Conservation (phyloP, 2,888 invertebrate species). For the Pecten maximus region DNA sequence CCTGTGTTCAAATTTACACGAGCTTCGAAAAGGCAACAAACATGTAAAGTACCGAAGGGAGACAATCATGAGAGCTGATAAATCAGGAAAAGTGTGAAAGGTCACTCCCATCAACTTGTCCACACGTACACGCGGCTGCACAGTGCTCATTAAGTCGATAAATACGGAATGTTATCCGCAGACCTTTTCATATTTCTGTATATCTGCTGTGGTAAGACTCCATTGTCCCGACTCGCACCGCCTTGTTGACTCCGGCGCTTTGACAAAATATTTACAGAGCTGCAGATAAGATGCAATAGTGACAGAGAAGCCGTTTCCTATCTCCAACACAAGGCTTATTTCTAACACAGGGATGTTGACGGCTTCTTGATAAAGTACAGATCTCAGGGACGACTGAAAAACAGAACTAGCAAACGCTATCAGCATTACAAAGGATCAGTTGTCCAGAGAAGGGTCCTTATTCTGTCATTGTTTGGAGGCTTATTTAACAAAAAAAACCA, state of each 20-base stretch:
- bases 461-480: too few species aligned
- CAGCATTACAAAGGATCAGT: background rate
- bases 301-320: background rate
- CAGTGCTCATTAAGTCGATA: background rate
- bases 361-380: background rate
- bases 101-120: background rate
- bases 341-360: constrained; percentile 13
- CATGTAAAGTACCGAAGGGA: background rate
- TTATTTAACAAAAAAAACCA: too few species aligned
- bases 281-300: background rate
- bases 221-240: background rate
- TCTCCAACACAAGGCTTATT: constrained; percentile 9
- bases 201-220: background rate
- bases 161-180: background rate
- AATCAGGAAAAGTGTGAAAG: background rate
- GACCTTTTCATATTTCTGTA: background rate
- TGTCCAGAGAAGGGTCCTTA: too few species aligned
- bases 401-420: background rate
- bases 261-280: constrained; percentile 23
- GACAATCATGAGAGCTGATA: background rate
- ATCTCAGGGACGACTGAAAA: background rate
- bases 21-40: too few species aligned
- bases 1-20: too few species aligned
- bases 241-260: background rate
- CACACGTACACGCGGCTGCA: background rate